Evolutionary conservation across 2,797 vertebrate species (phyloP), one percentile per base, ranked within the genome.

Genomic region (Coregonus ussuriensis): DNA sequence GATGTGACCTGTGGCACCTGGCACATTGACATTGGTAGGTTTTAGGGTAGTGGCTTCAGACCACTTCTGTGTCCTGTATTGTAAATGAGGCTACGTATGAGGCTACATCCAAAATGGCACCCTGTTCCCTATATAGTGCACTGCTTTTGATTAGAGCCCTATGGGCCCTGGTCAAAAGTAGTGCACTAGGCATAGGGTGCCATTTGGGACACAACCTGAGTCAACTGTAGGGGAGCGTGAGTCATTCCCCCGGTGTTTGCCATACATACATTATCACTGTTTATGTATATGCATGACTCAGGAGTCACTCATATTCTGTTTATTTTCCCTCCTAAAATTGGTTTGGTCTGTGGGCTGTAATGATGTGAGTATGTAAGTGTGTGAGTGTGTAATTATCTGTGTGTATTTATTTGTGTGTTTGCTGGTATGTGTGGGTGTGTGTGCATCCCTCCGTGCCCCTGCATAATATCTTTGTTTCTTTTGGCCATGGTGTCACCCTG

Each of bases 401-500:
- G 67, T 76, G 31, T 71, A 53, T 71, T 18, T 77, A 53, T 62
- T 54, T 71, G 52, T 77, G 21, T 47, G 16, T 66, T 62, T 74
- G 56, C 62, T 35, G 63, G 52, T 29, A 15, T 35, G 59, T 70
- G 53, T 63, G 68, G 65, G 62, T 67, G 67, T 59, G 75, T 41
- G 67, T 59, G 52, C 70, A 31, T 51, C 53, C 14, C 53, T 56
- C 13, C 16, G 4, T 37, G 74, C 18, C 56, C 63, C 59, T 66
- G 67, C 74, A 74, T 73, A 71, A 52, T 71, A 63, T 15, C 62
- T 51, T 29, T 79, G 74, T 83, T 81, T 82, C 71, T 68, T 59
- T 82, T 80, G 86, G 83, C 76, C 1, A 29, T n/a, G 6, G 1
- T 29, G 4, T 1, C 14, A 73, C 72, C 72, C 71, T 76, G 82